Evolutionary conservation across 2,797 vertebrate species (phyloP).

Genomic region (Apogon talboti): DNA sequence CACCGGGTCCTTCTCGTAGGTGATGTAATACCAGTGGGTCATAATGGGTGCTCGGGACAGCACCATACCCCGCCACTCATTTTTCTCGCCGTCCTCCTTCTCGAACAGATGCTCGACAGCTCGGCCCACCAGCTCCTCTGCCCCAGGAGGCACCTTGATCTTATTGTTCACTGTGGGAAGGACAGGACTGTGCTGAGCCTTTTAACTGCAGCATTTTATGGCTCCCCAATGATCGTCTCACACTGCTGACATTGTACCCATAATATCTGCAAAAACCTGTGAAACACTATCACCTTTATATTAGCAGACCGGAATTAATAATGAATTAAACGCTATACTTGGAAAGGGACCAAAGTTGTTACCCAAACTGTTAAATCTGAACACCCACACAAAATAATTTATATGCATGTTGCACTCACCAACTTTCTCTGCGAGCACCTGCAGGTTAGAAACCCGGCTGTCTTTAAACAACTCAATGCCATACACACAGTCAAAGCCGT

Average conservation of each 20-base stretch:
- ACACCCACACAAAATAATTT: not conserved
- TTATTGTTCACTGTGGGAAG: constrained; percentile 83
- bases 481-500: constrained; percentile 88
- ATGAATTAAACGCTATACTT: too few relatives aligned
- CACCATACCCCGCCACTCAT: constrained; percentile 89
- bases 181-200: constrained; percentile 29
- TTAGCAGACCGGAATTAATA: not conserved
- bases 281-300: constrained; percentile 4
- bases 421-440: constrained; percentile 85
- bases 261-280: not conserved
- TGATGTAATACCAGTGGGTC: constrained; percentile 91
- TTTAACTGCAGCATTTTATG: constrained; percentile 2
- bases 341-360: not conserved
- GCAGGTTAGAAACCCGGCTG: constrained; percentile 84
- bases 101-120: constrained; percentile 89
- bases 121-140: constrained; percentile 86
- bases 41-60: constrained; percentile 88
- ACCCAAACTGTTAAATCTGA: not conserved
- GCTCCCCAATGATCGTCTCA: not conserved
- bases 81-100: constrained; percentile 88
- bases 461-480: constrained; percentile 90
- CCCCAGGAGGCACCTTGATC: constrained; percentile 85
- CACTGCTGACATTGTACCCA: not conserved
- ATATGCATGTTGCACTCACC: constrained; percentile 72
- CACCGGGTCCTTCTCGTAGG: constrained; percentile 89